Base-by-base conservation (phyloP, 2,888 invertebrate species). In the Eubasilissa splendida region DNA sequence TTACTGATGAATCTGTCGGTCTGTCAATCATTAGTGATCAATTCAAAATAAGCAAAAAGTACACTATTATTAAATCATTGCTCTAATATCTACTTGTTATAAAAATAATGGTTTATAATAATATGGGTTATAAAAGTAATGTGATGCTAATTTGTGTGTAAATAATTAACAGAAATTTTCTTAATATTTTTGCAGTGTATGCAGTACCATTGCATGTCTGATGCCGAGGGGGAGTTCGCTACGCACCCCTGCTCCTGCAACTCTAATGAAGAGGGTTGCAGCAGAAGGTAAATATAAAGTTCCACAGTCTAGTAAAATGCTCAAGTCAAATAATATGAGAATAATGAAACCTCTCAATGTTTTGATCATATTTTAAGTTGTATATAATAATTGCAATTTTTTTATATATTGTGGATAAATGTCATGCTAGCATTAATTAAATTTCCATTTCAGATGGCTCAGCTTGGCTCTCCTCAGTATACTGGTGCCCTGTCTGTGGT, bases 141-240 rank as follows among this genome's bases (percentile, higher is more conserved):
- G 42, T 7, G 7, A 42, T 42, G 3, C 42, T 42, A 42, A 42
- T 42, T 42, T 5, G 7, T 42, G 42, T 5, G 7, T 42, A 7
- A 42, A 42, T 42, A 42, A 42, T 42, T 42, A 4, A 42, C 42
- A 7, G 7, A 42, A 42, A 0, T 42, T 42, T 5, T 5, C 42
- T 22, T 22, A 22, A n/a, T 58, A 58, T 8, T 59, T 52, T 81
- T 73, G 0, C 88, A 93, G 90, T 95, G 97, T 86, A 93, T 97
- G 93, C 91, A 97, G 86, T 98, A 97, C 90, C 97, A 98, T 90
- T 98, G 98, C 88, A 95, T 96, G 93, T 93, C 96, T 84, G 97
- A 97, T 88, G 93, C 95, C 2, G 97, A 97, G 87, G 97, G 96
- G 1, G 97, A 97, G 85, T 95, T 95, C 87, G 93, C 93, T 77